Evolutionary conservation across 2,888 invertebrate species (phyloP), one percentile per base, ranked within the genome.

Genomic region (Ectemnius cavifrons): DNA sequence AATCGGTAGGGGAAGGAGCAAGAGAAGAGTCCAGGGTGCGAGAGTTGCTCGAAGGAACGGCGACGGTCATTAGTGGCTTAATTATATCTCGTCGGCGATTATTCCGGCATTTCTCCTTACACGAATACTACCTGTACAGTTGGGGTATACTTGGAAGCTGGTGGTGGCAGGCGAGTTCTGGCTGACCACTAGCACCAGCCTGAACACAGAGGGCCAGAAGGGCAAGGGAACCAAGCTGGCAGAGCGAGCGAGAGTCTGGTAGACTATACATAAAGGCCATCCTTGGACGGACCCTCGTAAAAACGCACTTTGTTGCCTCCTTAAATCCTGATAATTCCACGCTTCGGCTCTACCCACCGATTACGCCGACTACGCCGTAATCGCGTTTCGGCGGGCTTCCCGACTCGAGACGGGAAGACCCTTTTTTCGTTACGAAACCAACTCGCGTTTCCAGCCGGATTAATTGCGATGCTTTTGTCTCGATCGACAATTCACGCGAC

Each of bases 41-140:
- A 66, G 69, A 71, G 63, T 52, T 67, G 60, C 67, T 71, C 71
- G 57, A 37, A 8, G 37, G 37, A 73, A 73, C 75, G 77, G 80
- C 77, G 81, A 74, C 80, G 83, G 83, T 87, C 86, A 87, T 87
- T 87, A 87, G 87, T 75, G 84, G 82, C 86, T 86, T 87, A 87
- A 87, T 87, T 87, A 87, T 85, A 87, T 83, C 84, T 84, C 82
- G 73, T 75, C 78, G 78, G 71, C 83, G 85, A 86, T 86, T 85
- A 87, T 86, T 83, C 78, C 78, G 78, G 77, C 82, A 84, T 86
- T 84, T 85, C 84, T 78, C 71, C 67, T 73, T 76, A 67, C 63
- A 63, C 46, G 57, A 49, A 45, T 52, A 37, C 37, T 37, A 47
- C 57, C 63, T 61, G 59, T 47, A 18, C 11, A 46, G 28, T 57